Base-by-base conservation (phyloP, 2,888 invertebrate species). In the Gortyna flavago region DNA sequence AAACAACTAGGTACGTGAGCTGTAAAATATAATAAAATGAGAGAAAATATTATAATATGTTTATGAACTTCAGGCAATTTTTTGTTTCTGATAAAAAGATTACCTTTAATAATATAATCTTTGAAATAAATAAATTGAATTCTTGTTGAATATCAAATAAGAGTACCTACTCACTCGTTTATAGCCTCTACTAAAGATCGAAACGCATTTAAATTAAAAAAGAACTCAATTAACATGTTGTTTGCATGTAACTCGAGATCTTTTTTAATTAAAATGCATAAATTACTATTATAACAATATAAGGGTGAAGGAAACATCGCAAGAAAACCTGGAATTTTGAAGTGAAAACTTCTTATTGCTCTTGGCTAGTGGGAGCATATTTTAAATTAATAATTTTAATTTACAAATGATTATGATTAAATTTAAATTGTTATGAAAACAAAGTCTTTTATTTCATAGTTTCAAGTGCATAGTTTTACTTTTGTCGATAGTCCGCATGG, bases 1-100 rank as follows among this genome's bases (percentile, higher is more conserved):
- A 85, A 72, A 83, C 66, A 78, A 57, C 38, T 61, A 78, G 18
- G 25, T 44, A 78, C 21, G 25, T 44, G 44, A 54, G 32, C 59
- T 76, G 29, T 59, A 51, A 35, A 65, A 51, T 21, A 54, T 38
- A 38, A 54, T 38, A 38, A 35, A 64, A 57, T 35, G 8, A 48
- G 80, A 48, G 48, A n/a, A 48, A 73, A 73, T 38, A 38, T 64
- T 38, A 21, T 41, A 41, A 8, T 21, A 35, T 48, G 5, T 78
- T 6, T 32, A 18, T 44, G 13, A 54, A 29, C 18, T 54, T 35
- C 5, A 6, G 21, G 1, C 21, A 21, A 35, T 41, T 41, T 35
- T 29, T n/a, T 59, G 16, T 62, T 44, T 25, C 21, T 48, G 11
- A n/a, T 38, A 57, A 57, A 38, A 21, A 57, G 25, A 13, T 21